Conservation (phyloP, 2,113 vertebrate species). For the Gadus macrocephalus region DNA sequence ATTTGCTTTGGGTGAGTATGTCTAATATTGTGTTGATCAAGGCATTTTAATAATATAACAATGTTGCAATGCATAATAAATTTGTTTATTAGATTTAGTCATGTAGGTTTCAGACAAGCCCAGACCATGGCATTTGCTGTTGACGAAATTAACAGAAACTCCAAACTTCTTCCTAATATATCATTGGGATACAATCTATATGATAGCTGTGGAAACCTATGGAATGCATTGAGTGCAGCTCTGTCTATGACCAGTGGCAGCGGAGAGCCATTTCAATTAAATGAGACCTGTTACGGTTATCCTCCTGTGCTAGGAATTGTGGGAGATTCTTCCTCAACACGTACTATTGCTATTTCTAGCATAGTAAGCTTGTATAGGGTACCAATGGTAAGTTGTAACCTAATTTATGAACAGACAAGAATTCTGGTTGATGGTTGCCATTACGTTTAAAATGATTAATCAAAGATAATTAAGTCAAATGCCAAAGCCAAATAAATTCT, state of each 20-base stretch:
- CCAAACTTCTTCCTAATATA: constrained; percentile 51
- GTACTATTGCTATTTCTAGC: constrained; percentile 59
- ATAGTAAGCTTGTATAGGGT: constrained; percentile 57
- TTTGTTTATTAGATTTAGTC: constrained; percentile 42
- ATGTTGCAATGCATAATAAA: neutral
- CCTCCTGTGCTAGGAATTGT: constrained; percentile 61
- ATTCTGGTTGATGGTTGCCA: neutral
- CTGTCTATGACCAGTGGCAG: constrained; percentile 46
- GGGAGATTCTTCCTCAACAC: constrained; percentile 57
- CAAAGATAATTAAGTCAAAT: neutral
- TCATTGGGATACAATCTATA: constrained; percentile 60
- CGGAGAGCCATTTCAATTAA: constrained; percentile 27
- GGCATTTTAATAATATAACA: neutral
- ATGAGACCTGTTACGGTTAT: constrained; percentile 39
- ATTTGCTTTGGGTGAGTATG: neutral
- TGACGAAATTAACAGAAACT: constrained; percentile 60
- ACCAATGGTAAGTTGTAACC: constrained; percentile 51
- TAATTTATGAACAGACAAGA: neutral
- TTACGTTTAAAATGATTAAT: neutral
- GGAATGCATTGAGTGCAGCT: constrained; percentile 50
- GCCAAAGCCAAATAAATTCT: neutral
- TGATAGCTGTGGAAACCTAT: constrained; percentile 58
- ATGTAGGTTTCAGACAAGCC: constrained; percentile 51
- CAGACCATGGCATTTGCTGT: constrained; percentile 65
- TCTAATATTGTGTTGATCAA: neutral